phyloP scores from a whole-genome alignment of 1,140 invertebrate genomes.

The Mercenaria mercenaria region DNA sequence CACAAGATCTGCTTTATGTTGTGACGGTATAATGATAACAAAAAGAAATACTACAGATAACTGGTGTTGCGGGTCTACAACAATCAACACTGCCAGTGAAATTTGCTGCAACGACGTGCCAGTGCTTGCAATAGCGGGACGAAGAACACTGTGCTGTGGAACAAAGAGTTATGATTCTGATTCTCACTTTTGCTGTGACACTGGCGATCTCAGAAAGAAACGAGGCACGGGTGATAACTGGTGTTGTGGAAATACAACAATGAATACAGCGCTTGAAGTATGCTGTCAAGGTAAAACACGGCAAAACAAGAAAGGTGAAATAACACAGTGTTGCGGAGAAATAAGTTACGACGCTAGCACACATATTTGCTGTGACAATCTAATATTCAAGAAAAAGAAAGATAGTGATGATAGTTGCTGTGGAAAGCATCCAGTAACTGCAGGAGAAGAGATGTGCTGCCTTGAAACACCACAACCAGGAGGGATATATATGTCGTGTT shows the following conservation, averaged over 20 bases:
- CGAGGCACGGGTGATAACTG: not conserved
- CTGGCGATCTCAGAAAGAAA: not conserved
- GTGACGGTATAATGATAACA: not conserved
- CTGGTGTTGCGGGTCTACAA: constrained; percentile 25
- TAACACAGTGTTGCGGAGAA: constrained; percentile 34
- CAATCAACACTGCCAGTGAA: constrained; percentile 5
- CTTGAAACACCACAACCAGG: constrained; percentile 1
- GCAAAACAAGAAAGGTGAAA: constrained; percentile 1
- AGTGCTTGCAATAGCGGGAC: not conserved
- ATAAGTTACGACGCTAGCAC: constrained; percentile 16
- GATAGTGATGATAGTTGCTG: constrained; percentile 27
- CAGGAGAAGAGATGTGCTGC: constrained; percentile 35
- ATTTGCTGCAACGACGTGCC: constrained; percentile 18
- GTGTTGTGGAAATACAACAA: constrained; percentile 56
- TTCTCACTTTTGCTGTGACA: constrained; percentile 6
- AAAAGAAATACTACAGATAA: not conserved
- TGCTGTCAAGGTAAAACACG: constrained; percentile 38
- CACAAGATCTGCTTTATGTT: not conserved
- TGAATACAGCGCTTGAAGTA: not conserved
- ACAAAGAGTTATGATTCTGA: constrained; percentile 1
- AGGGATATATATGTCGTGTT: constrained; percentile 17
- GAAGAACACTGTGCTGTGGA: constrained; percentile 30
- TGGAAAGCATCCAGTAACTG: constrained; percentile 24
- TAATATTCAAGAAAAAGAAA: constrained; percentile 2
- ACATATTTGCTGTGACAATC: constrained; percentile 25